Conservation (phyloP, 1,140 invertebrate genomes). For the Magallana angulata region DNA sequence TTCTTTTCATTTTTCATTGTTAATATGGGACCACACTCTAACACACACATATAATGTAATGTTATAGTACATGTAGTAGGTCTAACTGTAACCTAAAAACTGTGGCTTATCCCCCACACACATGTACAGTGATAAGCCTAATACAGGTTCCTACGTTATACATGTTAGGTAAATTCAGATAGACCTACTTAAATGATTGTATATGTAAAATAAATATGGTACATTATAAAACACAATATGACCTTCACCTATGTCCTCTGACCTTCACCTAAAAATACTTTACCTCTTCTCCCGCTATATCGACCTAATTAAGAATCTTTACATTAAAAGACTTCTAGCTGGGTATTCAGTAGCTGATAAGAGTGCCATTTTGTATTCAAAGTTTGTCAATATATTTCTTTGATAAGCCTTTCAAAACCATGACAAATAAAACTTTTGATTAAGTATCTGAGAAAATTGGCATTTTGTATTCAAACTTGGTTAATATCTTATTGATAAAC, state of each 20-base stretch:
- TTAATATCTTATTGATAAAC: not conserved
- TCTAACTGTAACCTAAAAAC: not conserved
- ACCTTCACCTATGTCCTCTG: not conserved
- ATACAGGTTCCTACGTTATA: too few species aligned
- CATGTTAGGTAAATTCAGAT: not conserved
- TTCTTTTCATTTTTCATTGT: not conserved
- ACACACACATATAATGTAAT: not conserved
- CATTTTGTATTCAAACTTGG: not conserved
- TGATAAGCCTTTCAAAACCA: too few species aligned
- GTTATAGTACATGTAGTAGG: slow-evolving; percentile 8
- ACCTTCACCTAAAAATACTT: slow-evolving; percentile 21
- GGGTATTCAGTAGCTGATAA: not conserved
- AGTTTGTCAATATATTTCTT: too few species aligned
- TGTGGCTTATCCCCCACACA: not conserved
- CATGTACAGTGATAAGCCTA: too few species aligned
- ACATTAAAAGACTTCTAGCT: not conserved
- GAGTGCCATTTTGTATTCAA: too few species aligned
- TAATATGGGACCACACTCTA: slow-evolving; percentile 1
- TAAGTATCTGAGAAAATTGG: not conserved
- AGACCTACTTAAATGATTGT: slow-evolving; percentile 2
- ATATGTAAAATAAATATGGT: not conserved
- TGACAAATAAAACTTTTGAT: not conserved
- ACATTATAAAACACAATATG: slow-evolving; percentile 8
- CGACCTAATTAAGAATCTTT: not conserved
- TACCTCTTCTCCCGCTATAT: slow-evolving; percentile 16